Conservation (phyloP, 2,113 vertebrate genomes). For the Philantomba maxwellii region DNA sequence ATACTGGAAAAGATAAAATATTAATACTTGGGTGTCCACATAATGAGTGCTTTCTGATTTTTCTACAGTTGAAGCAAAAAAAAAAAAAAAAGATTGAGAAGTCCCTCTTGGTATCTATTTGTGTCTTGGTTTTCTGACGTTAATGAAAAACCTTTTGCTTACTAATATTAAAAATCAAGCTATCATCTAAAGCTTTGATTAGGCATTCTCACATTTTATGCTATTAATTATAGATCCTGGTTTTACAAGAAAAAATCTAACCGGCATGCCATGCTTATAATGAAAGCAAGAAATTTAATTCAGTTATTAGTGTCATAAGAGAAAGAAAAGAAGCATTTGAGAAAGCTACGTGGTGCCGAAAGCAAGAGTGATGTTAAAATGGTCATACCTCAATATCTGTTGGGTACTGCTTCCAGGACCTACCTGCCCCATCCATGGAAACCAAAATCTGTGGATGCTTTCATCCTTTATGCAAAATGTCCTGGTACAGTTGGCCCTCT, state of each 20-base stretch:
- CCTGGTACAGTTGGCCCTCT: background rate
- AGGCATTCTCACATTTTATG: background rate
- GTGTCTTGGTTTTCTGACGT: background rate
- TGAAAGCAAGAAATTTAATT: background rate
- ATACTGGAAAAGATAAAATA: background rate
- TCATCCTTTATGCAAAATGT: background rate
- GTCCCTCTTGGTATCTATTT: background rate
- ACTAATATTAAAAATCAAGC: background rate
- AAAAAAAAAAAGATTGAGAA: background rate
- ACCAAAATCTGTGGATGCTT: background rate
- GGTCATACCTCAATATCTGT: background rate
- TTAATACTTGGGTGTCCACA: background rate
- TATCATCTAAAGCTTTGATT: background rate
- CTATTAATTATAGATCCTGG: background rate
- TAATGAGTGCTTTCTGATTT: background rate
- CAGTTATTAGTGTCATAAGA: background rate
- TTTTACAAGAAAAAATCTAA: background rate
- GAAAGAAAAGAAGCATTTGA: background rate
- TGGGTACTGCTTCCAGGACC: background rate
- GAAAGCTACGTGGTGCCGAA: background rate
- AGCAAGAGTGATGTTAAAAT: background rate
- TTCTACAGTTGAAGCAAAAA: background rate
- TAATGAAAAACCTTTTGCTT: background rate
- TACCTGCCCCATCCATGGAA: background rate
- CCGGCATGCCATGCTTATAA: background rate